Evolutionary conservation across 2,888 invertebrate genomes (phyloP).

Genomic region (Mythimna loreyi): DNA sequence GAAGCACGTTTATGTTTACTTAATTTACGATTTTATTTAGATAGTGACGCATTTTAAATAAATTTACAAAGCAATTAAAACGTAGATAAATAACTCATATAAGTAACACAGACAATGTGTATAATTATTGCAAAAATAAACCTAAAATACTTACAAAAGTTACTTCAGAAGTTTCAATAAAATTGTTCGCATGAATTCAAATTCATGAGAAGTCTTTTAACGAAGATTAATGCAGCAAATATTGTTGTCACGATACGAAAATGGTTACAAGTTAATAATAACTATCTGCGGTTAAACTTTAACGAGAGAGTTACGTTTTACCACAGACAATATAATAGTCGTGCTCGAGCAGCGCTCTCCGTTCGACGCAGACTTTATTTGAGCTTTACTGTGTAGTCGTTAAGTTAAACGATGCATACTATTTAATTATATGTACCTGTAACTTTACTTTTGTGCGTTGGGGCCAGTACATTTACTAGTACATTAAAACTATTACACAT

Average conservation of each 20-base stretch:
- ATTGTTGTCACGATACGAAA: slow-evolving; percentile 9
- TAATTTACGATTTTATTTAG: slow-evolving; percentile 1
- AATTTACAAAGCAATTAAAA: slow-evolving; percentile 24
- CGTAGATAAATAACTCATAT: slow-evolving; percentile 5
- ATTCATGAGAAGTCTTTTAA: not conserved
- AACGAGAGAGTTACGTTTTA: slow-evolving; percentile 17
- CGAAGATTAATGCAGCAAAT: slow-evolving; percentile 2
- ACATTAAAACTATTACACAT: slow-evolving; percentile 14
- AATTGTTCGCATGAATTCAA: slow-evolving; percentile 16
- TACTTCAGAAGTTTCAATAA: slow-evolving; percentile 9
- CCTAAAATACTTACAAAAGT: slow-evolving; percentile 10
- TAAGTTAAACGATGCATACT: slow-evolving; percentile 52
- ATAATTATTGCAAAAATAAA: slow-evolving; percentile 10
- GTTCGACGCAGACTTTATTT: slow-evolving; percentile 37
- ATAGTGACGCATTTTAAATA: not conserved
- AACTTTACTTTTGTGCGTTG: slow-evolving; percentile 36
- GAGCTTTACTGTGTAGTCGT: slow-evolving; percentile 37
- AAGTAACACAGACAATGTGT: slow-evolving; percentile 23
- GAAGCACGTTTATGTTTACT: not conserved
- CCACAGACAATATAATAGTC: slow-evolving; percentile 41
- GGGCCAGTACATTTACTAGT: slow-evolving; percentile 4
- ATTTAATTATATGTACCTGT: slow-evolving; percentile 46
- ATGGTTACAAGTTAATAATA: slow-evolving; percentile 34
- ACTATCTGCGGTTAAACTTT: slow-evolving; percentile 53
- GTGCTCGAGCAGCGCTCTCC: slow-evolving; percentile 26